These are phyloP conservation scores for rat (Rattus norvegicus) DNA, from an alignment of 2,113 vertebrate species.

Conservation along the genomic window GRCr8 NC_086034.1:76927001-76927500, in stretches of 20 bases:
- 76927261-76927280: neutral
- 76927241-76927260: neutral
- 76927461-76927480: rapidly evolving
- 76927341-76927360: rapidly evolving
- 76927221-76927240: neutral
- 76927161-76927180: neutral
- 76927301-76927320: neutral
- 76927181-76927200: neutral
- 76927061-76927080: neutral
- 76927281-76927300: neutral
- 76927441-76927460: neutral
- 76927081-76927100: too few species aligned
- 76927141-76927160: rapidly evolving
- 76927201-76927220: neutral
- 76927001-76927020: too few species aligned
- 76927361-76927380: neutral
- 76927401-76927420: neutral
- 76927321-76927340: neutral
- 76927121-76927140: too few species aligned
- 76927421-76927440: neutral
- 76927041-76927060: too few species aligned
- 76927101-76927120: neutral
- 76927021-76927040: too few species aligned
- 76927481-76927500: rapidly evolving
- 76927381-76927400: rapidly evolving